Base-by-base conservation (phyloP, 1,140 invertebrate genomes). In the Scylla paramamosain region DNA sequence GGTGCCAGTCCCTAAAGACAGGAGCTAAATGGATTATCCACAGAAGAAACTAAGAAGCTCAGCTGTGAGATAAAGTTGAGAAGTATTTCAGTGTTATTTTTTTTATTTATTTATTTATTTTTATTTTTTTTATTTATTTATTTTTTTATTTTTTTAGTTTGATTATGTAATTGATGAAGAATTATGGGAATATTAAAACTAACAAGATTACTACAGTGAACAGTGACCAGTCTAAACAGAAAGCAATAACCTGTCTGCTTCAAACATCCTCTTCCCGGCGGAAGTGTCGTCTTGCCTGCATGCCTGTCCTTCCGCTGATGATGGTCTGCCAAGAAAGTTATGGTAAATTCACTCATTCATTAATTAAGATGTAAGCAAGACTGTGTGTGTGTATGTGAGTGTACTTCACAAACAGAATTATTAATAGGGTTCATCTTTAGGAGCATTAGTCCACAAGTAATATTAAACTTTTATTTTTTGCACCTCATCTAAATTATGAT, bases 231-330 rank as follows among this genome's bases (percentile, higher is more conserved):
- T 8, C 20, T 25, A 82, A 25, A 25, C 28, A 28, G 83, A 29
- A 86, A 31, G 83, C 12, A 12, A 12, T 16, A 12, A 16, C 83
- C 16, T 28, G 4, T 2, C 83, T 31, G 28, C 83, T 25, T 25
- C 39, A 39, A 39, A 2, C 39, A 39, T 39, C 39, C 1, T 39
- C 46, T 59, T n/a, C 89, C 28, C 92, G 31, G 0, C 25, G 25
- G 45, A 86, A 93, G 82, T 93, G 45, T n/a, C 92, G 39, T 39
- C 45, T 86, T 12, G 92, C 92, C 28, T 31, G 45, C 77, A 93
- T 86, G 28, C 83, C 83, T 8, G 82, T 52, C 39, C 48, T 86
- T 7, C 29, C 84, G n/a, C 77, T 86, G 92, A 93, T 52, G n/a
- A 93, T 93, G 2, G 92, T 93, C 92, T 93, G 92, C 25, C 31